These are phyloP conservation scores for Drosophila multiciliata DNA, from an alignment of 2,888 invertebrate species.

Conservation along the genomic window DNA sequence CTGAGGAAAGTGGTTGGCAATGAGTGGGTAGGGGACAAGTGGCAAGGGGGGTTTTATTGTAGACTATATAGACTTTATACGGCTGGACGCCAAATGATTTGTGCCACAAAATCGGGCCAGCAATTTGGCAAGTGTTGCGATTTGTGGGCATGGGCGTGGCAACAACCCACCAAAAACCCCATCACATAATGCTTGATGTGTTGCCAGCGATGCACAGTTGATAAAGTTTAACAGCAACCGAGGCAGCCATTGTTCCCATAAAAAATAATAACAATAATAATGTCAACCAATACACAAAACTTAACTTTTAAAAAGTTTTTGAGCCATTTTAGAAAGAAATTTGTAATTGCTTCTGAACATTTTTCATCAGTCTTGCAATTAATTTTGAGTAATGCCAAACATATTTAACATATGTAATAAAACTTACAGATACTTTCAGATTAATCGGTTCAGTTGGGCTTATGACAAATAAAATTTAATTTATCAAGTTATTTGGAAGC, in stretches of 20 bases:
- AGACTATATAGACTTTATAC: background rate
- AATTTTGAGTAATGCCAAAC: background rate
- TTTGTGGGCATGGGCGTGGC: conserved; percentile 13
- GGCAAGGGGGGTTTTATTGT: background rate
- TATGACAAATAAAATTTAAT: background rate
- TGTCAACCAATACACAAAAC: background rate
- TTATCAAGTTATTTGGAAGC: background rate
- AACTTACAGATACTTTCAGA: background rate
- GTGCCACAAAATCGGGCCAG: conserved; percentile 35
- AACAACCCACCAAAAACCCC: conserved; percentile 6
- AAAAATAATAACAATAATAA: background rate
- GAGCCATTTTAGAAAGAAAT: background rate
- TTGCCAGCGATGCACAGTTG: conserved; percentile 37
- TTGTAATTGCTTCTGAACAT: background rate
- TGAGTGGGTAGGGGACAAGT: background rate
- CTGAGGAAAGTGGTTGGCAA: background rate
- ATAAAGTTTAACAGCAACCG: conserved; percentile 1
- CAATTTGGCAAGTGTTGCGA: conserved; percentile 48
- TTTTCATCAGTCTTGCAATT: background rate
- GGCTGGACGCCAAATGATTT: conserved; percentile 44
- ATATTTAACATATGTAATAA: background rate
- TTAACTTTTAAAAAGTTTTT: background rate
- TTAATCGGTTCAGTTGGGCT: background rate
- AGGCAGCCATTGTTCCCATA: background rate
- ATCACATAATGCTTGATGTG: conserved; percentile 10